Conservation (phyloP, 2,888 invertebrate species). For the Ectropis crepuscularia region DNA sequence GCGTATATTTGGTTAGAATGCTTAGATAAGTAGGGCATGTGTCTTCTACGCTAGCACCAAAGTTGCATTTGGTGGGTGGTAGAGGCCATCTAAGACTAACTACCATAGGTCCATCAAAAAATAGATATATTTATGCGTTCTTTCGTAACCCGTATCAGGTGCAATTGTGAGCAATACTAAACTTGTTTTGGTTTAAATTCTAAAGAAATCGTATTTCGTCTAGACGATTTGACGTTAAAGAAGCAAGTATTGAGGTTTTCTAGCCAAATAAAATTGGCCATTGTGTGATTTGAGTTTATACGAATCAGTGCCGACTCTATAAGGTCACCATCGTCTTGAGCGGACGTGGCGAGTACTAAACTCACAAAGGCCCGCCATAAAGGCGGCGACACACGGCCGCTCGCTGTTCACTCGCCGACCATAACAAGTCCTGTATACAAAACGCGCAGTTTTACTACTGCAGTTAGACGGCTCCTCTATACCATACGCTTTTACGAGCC, state of each 20-base stretch:
- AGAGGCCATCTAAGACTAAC: no score
- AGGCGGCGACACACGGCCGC: conserved; percentile 80
- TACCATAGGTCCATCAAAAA: no score
- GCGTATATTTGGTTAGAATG: no score
- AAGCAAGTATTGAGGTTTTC: conserved; percentile 20
- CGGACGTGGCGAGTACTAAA: conserved; percentile 62
- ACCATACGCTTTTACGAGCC: conserved; percentile 82
- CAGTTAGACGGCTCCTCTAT: conserved; percentile 81
- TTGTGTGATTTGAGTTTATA: conserved; percentile 51
- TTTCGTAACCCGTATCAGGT: no score
- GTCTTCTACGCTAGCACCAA: no score
- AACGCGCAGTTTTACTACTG: conserved; percentile 80
- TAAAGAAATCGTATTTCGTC: background rate
- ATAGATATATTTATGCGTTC: no score
- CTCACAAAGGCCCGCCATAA: conserved; percentile 77
- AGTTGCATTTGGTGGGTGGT: no score
- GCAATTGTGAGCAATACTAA: no score
- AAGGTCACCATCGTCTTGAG: conserved; percentile 66
- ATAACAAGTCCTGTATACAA: conserved; percentile 82
- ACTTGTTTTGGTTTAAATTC: no score
- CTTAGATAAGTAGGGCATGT: no score
- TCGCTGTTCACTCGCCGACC: conserved; percentile 76
- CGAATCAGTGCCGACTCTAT: conserved; percentile 50
- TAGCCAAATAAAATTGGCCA: conserved; percentile 17
- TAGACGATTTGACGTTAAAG: conserved; percentile 6